Percentiles rank a stretch among this genome's conserved stretches.
Evolutionary conservation across 30 jellyfish, hydroid and myxozoan genomes (phyloP).

Genomic region (Turritopsis dohrnii): DNA sequence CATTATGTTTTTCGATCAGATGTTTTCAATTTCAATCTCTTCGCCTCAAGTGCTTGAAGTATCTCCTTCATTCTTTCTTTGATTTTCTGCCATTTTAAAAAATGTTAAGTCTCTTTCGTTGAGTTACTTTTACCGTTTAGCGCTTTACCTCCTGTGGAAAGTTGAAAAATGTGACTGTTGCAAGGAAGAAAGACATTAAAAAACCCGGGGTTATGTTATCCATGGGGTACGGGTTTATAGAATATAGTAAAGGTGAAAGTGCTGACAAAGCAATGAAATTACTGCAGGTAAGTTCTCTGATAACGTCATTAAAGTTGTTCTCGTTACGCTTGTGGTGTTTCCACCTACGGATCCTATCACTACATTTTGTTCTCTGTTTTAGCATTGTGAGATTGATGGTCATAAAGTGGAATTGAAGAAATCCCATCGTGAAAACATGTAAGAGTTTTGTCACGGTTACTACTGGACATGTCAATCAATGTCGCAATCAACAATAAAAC

Average conservation of each 20-base stretch:
- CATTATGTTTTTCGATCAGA: too few relatives aligned
- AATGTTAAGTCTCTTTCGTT: too few relatives aligned
- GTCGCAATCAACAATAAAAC: too few relatives aligned
- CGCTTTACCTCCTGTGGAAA: conserved; percentile 61
- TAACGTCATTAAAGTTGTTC: background rate
- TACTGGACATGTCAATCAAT: too few relatives aligned
- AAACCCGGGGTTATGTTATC: conserved; percentile 60
- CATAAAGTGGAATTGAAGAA: conserved; percentile 86
- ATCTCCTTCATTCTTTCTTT: too few relatives aligned
- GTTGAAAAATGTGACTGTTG: conserved; percentile 64
- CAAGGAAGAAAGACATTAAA: conserved; percentile 83
- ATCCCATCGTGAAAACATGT: conserved; percentile 74
- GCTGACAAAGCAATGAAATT: conserved; percentile 91
- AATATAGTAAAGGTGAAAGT: conserved; percentile 37
- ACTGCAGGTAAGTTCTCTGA: conserved; percentile 56
- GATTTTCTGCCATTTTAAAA: too few relatives aligned
- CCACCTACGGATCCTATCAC: too few relatives aligned
- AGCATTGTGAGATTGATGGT: conserved; percentile 85
- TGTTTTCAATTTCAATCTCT: too few relatives aligned
- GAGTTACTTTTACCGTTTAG: conserved; percentile 19
- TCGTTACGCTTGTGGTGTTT: background rate
- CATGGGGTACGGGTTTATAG: conserved; percentile 99
- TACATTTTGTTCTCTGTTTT: too few relatives aligned
- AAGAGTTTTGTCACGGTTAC: conserved; percentile 28
- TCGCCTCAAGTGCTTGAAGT: too few relatives aligned